A percentile compares a stretch with the other conserved stretches of the same genome.
phyloP scores from a whole-genome alignment of 1,140 invertebrate species.

The Drosophila obscura region DNA sequence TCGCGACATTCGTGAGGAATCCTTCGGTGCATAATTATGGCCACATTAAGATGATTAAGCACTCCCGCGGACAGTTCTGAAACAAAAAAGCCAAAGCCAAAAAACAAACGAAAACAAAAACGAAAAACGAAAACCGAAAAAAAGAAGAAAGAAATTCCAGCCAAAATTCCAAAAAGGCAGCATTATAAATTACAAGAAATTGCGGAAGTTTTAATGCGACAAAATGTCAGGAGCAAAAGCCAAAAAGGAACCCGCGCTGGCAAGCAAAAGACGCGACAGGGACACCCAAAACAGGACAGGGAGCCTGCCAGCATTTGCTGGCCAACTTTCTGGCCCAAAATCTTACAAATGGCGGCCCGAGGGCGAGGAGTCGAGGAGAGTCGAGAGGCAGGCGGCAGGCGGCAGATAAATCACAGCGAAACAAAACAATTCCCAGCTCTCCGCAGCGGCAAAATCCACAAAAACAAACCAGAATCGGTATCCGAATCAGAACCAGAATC shows the following conservation, averaged over 20 bases:
- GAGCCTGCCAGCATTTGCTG: constrained; percentile 28
- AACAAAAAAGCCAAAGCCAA: constrained; percentile 37
- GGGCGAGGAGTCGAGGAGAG: constrained; percentile 4
- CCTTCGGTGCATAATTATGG: constrained; percentile 71
- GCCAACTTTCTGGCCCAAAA: constrained; percentile 74
- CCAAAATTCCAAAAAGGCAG: constrained; percentile 67
- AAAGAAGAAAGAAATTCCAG: constrained; percentile 23
- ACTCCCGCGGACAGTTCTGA: constrained; percentile 37
- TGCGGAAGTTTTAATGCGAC: constrained; percentile 80
- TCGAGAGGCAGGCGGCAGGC: constrained; percentile 40
- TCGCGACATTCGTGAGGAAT: constrained; percentile 45
- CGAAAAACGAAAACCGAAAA: neutral
- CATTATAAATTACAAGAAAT: constrained; percentile 79
- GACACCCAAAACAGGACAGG: constrained; percentile 17
- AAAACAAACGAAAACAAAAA: constrained; percentile 5
- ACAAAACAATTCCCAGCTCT: constrained; percentile 66
- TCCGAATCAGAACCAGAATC: constrained; percentile 34
- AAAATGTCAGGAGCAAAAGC: constrained; percentile 70
- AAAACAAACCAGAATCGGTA: constrained; percentile 47
- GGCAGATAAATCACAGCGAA: constrained; percentile 71
- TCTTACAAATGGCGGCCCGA: constrained; percentile 77
- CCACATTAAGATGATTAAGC: constrained; percentile 79
- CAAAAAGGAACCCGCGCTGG: constrained; percentile 50
- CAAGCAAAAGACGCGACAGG: constrained; percentile 57
- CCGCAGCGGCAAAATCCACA: constrained; percentile 25